phyloP scores from a whole-genome alignment of 37 sponge, comb jelly and placozoan species.

The Halichondria panicea region DNA sequence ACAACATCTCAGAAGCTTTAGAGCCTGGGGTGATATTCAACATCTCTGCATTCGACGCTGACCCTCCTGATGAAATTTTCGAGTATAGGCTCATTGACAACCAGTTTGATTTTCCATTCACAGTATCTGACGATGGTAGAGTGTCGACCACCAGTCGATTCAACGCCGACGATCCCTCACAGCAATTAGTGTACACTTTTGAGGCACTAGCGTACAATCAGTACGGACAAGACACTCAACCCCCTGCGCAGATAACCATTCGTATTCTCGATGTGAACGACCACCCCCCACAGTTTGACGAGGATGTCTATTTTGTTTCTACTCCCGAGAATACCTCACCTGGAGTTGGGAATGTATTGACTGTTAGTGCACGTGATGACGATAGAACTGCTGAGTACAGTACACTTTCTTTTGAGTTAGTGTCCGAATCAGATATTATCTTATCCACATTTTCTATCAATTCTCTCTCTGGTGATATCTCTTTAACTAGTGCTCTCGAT shows the following conservation, averaged over 20 bases:
- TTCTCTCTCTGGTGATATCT: slow-evolving; percentile 27
- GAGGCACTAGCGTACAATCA: slow-evolving; percentile 37
- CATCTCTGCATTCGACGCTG: slow-evolving; percentile 53
- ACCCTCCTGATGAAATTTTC: slow-evolving; percentile 27
- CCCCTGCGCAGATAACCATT: slow-evolving; percentile 33
- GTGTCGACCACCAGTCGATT: slow-evolving; percentile 8
- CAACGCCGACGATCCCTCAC: slow-evolving; percentile 38
- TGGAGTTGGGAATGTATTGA: slow-evolving; percentile 6
- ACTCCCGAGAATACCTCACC: slow-evolving; percentile 16
- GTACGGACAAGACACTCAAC: slow-evolving; percentile 24
- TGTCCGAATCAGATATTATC: slow-evolving; percentile 1
- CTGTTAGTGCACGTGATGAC: slow-evolving; percentile 26
- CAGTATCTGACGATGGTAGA: slow-evolving; percentile 14
- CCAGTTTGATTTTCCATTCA: slow-evolving; percentile 18
- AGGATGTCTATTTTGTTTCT: slow-evolving; percentile 12
- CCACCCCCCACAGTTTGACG: slow-evolving; percentile 38
- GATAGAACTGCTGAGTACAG: slow-evolving; percentile 22
- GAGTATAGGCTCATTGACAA: slow-evolving; percentile 15
- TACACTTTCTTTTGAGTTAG: slow-evolving; percentile 14
- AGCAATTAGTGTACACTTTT: slow-evolving; percentile 18
- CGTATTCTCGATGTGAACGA: slow-evolving; percentile 59
- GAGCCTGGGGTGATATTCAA: slow-evolving; percentile 33
- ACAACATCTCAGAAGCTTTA: slow-evolving; percentile 23
- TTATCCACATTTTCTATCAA: slow-evolving; percentile 16
- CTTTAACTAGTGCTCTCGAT: slow-evolving; percentile 5